A percentile compares a stretch with the other conserved stretches of the same genome.
phyloP scores from a whole-genome alignment of 1,140 invertebrate species.

The Planococcus citri region DNA sequence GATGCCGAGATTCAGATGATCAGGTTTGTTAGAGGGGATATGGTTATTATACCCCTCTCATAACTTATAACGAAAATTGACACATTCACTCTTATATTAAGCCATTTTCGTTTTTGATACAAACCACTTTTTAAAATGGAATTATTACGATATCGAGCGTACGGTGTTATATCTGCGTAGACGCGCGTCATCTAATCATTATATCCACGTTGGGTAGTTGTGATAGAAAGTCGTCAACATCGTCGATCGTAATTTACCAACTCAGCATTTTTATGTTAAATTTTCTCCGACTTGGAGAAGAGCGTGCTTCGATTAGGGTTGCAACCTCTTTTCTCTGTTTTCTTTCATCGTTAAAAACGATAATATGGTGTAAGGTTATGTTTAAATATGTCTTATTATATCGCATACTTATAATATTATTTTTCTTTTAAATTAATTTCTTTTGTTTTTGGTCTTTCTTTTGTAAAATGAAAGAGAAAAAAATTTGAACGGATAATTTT shows the following conservation, averaged over 20 bases:
- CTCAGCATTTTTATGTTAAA: too few relatives aligned
- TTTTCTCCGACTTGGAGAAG: too few relatives aligned
- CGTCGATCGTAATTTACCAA: too few relatives aligned
- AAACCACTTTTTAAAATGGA: background rate
- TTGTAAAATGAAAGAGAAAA: too few relatives aligned
- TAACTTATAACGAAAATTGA: slow-evolving; percentile 10
- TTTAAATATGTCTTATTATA: background rate
- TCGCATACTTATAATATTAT: background rate
- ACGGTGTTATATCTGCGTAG: too few relatives aligned
- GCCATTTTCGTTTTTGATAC: background rate
- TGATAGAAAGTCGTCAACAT: too few relatives aligned
- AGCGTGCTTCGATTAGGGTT: too few relatives aligned
- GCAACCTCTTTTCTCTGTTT: too few relatives aligned
- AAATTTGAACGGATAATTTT: too few relatives aligned
- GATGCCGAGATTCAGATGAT: slow-evolving; percentile 71
- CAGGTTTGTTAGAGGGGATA: slow-evolving; percentile 34
- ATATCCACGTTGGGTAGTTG: too few relatives aligned
- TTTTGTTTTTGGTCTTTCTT: too few relatives aligned
- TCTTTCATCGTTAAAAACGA: background rate
- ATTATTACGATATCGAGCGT: background rate
- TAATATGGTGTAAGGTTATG: background rate
- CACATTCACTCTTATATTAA: background rate
- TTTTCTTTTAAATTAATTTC: background rate
- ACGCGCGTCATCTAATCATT: too few relatives aligned
- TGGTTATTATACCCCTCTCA: slow-evolving; percentile 22